Percentiles rank a stretch among this genome's conserved stretches.
phyloP scores from a whole-genome alignment of 2,888 invertebrate genomes.

The Drosophila prostipennis region DNA sequence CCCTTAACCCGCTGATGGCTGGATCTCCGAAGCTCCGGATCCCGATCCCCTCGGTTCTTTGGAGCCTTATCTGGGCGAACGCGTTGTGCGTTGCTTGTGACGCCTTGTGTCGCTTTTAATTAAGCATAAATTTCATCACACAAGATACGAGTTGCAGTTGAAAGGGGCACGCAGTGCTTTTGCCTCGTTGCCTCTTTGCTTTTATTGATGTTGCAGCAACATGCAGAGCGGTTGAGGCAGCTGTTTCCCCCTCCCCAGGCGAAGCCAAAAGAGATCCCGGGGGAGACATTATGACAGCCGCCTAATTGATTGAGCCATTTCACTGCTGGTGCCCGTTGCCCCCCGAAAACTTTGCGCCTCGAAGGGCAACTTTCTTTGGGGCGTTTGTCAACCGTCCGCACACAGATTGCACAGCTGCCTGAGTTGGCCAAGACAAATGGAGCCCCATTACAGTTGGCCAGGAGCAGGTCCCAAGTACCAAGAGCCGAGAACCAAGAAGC shows the following conservation, averaged over 20 bases:
- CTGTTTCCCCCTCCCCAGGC: not conserved
- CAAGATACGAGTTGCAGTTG: constrained; percentile 72
- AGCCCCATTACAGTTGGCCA: constrained; percentile 58
- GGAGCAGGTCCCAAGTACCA: not conserved
- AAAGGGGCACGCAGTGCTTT: constrained; percentile 62
- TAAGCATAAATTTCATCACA: constrained; percentile 83
- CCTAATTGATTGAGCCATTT: constrained; percentile 76
- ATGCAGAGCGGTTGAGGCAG: constrained; percentile 54
- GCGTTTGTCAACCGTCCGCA: constrained; percentile 53
- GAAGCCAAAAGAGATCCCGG: not conserved
- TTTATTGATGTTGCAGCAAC: constrained; percentile 76
- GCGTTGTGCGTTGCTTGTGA: constrained; percentile 56
- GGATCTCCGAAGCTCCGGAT: not conserved
- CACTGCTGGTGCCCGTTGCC: constrained; percentile 40
- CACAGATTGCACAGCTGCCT: constrained; percentile 58
- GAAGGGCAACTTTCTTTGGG: constrained; percentile 20
- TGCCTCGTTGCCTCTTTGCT: not conserved
- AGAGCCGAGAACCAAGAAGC: not conserved
- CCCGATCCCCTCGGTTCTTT: not conserved
- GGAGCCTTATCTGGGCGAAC: constrained; percentile 51
- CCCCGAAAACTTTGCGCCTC: constrained; percentile 13
- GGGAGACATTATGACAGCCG: constrained; percentile 64
- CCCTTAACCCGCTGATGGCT: constrained; percentile 12
- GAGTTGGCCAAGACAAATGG: constrained; percentile 71
- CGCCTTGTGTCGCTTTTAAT: constrained; percentile 81